Evolutionary conservation across 1,140 invertebrate species (phyloP).

Genomic region (Bombus sylvicola): DNA sequence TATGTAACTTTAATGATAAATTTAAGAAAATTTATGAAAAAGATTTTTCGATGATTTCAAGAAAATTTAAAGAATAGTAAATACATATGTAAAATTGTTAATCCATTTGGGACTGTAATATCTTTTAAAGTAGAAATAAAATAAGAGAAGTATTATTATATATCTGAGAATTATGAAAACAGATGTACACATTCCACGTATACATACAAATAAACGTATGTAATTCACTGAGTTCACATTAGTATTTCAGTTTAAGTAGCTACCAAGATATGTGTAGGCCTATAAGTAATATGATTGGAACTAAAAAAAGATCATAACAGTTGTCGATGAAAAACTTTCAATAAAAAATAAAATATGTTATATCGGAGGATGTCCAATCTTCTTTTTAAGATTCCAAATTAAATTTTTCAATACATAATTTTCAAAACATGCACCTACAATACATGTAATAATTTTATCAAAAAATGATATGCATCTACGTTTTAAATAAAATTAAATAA

Average conservation of each 20-base stretch:
- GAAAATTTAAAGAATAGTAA: neutral
- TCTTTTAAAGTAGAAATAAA: neutral
- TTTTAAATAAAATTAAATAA: neutral
- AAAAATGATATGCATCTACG: neutral
- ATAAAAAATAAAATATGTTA: neutral
- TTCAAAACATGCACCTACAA: neutral
- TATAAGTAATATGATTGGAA: neutral
- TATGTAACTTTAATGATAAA: neutral
- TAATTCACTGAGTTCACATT: neutral
- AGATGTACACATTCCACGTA: neutral
- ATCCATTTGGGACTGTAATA: neutral
- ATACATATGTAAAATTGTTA: neutral
- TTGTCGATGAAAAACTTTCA: neutral
- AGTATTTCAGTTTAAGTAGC: neutral
- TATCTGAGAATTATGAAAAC: neutral
- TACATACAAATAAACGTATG: neutral
- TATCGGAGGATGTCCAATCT: neutral
- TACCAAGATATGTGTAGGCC: neutral
- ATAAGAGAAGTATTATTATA: neutral
- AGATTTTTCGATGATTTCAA: neutral
- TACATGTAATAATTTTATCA: neutral
- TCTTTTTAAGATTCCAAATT: neutral
- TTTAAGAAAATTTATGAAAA: neutral
- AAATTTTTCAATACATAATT: neutral
- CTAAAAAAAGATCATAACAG: neutral